These are phyloP conservation scores for Pogonocherus hispidulus DNA, from an alignment of 2,888 invertebrate species.

Conservation along the genomic window DNA sequence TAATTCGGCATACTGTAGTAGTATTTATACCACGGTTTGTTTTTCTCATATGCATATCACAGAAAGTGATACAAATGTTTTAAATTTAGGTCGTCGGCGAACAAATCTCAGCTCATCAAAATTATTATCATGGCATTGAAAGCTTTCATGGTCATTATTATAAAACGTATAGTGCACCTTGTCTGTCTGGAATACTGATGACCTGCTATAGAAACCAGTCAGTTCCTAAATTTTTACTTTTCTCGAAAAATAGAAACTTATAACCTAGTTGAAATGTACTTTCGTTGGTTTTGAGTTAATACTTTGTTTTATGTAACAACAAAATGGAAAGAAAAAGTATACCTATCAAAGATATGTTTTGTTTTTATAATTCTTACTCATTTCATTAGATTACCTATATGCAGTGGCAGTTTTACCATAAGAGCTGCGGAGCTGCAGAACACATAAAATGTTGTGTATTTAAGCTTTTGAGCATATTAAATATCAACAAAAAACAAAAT, in stretches of 20 bases:
- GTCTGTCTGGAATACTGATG: conserved; percentile 30
- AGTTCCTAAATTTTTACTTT: neutral
- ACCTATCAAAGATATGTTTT: no score
- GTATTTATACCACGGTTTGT: conserved; percentile 32
- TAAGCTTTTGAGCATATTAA: no score
- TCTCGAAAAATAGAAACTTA: conserved; percentile 1
- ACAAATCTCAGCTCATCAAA: conserved; percentile 48
- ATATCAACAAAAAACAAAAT: no score
- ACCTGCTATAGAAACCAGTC: conserved; percentile 6
- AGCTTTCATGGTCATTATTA: conserved; percentile 41
- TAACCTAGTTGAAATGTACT: conserved; percentile 3
- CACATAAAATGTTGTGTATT: no score
- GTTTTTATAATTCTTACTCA: no score
- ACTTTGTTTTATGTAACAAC: no score
- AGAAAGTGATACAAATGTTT: conserved; percentile 45
- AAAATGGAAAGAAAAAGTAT: no score
- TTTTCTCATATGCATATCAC: conserved; percentile 44
- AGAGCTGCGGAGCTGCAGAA: no score
- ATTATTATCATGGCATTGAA: conserved; percentile 42
- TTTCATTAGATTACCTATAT: no score
- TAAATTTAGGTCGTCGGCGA: conserved; percentile 44
- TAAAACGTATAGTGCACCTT: conserved; percentile 18
- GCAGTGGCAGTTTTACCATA: no score
- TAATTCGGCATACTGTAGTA: neutral
- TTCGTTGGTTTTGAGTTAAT: conserved; percentile 1